Evolutionary conservation across 2,797 vertebrate genomes (phyloP), one percentile per base, ranked within the genome.

Genomic region (Hylomyscus alleni): DNA sequence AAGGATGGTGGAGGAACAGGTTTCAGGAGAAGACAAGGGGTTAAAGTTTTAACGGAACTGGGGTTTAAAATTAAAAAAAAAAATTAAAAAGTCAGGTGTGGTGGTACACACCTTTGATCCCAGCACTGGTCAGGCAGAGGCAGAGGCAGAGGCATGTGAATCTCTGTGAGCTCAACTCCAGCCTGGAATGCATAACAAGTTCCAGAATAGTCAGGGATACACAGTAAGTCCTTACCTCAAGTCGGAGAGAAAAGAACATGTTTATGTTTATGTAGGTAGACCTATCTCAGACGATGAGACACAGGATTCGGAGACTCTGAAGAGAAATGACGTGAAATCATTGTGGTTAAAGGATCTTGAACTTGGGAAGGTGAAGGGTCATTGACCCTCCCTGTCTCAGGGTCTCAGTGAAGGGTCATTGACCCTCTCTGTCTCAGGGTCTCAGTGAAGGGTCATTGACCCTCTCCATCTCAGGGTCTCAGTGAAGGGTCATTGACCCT

Each of bases 241-340:
- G 22, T 52, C 3, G 37, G 26, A 0, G 52, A 73, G 14, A 50
- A 10, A 58, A 17, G 65, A 69, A 8, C 40, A 54, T 69, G 75
- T 9, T 44, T 24, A 76, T 89, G 2, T 94, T 93, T 89, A 89
- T 85, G 37, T 83, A 77, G 73, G 37, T 31, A 34, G 47, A 83
- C 75, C 44, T n/a, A 78, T 88, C 93, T 65, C 78, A 80, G 94
- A 91, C 80, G 47, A 91, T 92, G 80, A 96, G 34, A 85, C 52
- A 26, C 17, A 81, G 76, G 24, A n/a, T 90, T 10, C 76, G 77
- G 69, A 9, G 7, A 58, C 2, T 76, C 58, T 95, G 54, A 88
- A 69, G 37, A 50, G 50, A n/a, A 90, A 62, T 95, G 94, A 96
- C 77, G 12, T 81, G 14, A 93, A 88, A 31, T 82, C 37, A 50